Percentiles rank a stretch among this genome's conserved stretches.
Evolutionary conservation across 1,140 invertebrate species (phyloP).

Genomic region (Bradysia coprophila): DNA sequence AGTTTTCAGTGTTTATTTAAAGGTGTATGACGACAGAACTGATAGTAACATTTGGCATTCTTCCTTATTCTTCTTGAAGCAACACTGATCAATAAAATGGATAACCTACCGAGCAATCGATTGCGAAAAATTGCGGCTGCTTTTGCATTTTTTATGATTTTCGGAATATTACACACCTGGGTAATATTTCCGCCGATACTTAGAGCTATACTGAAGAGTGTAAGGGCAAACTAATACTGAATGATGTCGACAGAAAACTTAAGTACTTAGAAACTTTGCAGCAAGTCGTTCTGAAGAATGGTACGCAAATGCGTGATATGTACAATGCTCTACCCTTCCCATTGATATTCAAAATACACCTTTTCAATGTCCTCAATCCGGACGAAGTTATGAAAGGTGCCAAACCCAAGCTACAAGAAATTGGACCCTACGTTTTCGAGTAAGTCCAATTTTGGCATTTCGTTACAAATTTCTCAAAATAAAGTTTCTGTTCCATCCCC

Average conservation of each 20-base stretch:
- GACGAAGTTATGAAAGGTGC: slow-evolving; percentile 1
- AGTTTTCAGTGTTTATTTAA: no score
- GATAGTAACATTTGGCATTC: no score
- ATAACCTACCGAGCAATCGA: no score
- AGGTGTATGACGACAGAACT: no score
- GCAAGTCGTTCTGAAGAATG: neutral
- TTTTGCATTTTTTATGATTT: neutral
- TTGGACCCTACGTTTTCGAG: neutral
- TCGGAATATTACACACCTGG: neutral
- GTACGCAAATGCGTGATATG: neutral
- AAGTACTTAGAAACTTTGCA: no score
- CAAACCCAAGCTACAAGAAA: slow-evolving; percentile 1
- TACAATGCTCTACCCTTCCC: neutral
- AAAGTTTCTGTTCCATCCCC: neutral
- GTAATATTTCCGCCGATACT: neutral
- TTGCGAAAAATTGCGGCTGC: no score
- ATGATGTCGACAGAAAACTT: no score
- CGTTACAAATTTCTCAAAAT: neutral
- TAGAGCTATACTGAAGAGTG: neutral
- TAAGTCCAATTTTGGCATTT: neutral
- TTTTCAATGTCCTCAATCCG: slow-evolving; percentile 1
- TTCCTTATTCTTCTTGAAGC: no score
- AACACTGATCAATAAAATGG: no score
- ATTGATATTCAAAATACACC: neutral
- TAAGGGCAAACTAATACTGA: neutral